Percentiles rank a stretch among this genome's conserved stretches.
phyloP scores from a whole-genome alignment of 1,140 invertebrate genomes.

The Drosophila ananassae region DNA sequence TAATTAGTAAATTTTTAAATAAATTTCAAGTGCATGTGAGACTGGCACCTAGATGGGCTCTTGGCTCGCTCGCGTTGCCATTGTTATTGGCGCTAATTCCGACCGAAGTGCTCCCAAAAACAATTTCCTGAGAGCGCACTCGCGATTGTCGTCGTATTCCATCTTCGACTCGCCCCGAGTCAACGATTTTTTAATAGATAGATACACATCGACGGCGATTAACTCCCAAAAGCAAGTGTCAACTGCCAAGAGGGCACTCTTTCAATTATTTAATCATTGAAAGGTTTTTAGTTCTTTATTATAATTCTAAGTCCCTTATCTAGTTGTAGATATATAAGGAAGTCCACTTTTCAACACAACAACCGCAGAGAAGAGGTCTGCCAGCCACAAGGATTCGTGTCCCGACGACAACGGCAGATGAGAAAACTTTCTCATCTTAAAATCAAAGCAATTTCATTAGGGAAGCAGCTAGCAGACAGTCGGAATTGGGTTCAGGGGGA shows the following conservation, averaged over 20 bases:
- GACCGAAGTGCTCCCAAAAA: conserved; percentile 57
- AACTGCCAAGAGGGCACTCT: conserved; percentile 49
- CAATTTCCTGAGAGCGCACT: conserved; percentile 70
- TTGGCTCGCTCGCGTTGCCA: conserved; percentile 21
- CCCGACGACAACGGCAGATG: conserved; percentile 25
- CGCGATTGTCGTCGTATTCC: conserved; percentile 51
- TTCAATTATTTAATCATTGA: conserved; percentile 4
- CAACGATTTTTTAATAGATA: conserved; percentile 79
- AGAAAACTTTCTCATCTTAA: conserved; percentile 65
- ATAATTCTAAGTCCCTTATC: too few relatives aligned
- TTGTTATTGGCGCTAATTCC: conserved; percentile 73
- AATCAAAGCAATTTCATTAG: conserved; percentile 79
- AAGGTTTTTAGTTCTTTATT: too few relatives aligned
- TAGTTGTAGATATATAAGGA: not conserved
- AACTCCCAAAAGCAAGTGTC: conserved; percentile 74
- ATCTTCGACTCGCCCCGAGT: conserved; percentile 72
- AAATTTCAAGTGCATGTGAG: too few relatives aligned
- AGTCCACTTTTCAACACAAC: conserved; percentile 46
- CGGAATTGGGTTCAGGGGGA: not conserved
- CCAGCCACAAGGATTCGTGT: conserved; percentile 58
- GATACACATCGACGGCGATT: conserved; percentile 70
- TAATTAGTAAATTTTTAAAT: too few relatives aligned
- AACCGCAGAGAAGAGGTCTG: not conserved
- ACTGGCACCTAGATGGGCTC: not conserved
- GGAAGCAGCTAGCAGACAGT: conserved; percentile 7